Conservation (phyloP, 2,113 vertebrate genomes). For the Lamprotornis superbus region DNA sequence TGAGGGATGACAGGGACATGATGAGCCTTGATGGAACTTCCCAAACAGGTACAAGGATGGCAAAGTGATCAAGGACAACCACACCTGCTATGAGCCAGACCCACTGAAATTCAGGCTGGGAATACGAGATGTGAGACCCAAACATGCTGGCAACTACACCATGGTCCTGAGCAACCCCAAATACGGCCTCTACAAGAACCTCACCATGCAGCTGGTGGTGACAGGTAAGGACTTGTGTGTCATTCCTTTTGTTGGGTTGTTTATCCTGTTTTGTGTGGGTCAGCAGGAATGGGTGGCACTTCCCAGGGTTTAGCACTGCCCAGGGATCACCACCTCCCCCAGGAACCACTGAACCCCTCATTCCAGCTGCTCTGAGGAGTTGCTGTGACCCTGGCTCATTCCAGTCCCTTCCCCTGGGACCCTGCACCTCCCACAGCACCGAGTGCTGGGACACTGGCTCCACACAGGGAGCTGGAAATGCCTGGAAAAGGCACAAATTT, state of each 20-base stretch:
- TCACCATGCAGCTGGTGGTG: conserved; percentile 83
- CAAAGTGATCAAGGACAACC: conserved; percentile 74
- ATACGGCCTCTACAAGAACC: conserved; percentile 72
- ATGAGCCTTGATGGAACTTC: not conserved
- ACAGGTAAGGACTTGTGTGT: conserved; percentile 66
- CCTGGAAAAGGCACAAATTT: not conserved
- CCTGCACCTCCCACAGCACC: not conserved
- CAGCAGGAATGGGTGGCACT: not conserved
- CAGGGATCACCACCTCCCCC: not conserved
- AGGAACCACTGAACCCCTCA: not conserved
- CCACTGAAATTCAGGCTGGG: conserved; percentile 68
- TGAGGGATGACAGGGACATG: not conserved
- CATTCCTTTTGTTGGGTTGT: not conserved
- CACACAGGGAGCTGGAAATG: not conserved
- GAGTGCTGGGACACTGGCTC: not conserved
- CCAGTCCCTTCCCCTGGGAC: not conserved
- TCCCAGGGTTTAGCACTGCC: not conserved
- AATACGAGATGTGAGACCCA: conserved; percentile 77
- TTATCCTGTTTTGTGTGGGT: not conserved
- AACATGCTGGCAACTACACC: conserved; percentile 83
- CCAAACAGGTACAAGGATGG: conserved; percentile 86
- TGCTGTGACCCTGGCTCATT: not conserved
- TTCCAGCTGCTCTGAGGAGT: not conserved
- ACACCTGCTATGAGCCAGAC: conserved; percentile 75
- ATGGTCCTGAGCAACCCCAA: conserved; percentile 73